Base-by-base conservation (phyloP, 2,797 vertebrate species). In the Hozukius guyotensis region DNA sequence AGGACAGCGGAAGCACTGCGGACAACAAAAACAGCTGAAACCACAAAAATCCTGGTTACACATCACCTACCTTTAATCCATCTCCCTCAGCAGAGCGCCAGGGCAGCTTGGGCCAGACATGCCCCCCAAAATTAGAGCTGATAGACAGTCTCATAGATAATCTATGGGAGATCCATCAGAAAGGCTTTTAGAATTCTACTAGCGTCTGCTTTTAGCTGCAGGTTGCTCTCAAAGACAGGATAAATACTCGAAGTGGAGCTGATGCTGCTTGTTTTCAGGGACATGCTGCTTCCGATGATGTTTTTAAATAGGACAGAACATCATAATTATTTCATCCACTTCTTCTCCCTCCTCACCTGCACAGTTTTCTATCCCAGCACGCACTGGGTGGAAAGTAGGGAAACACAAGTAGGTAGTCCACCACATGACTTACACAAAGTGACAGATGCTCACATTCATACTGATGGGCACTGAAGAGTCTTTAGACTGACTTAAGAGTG, bases 11-110 rank as follows among this genome's bases (percentile, higher is more conserved):
- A 80, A 64, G 72, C 85, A 89, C 72, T 87, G 89, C 56, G 5
- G 83, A 82, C 82, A 80, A 65, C n/a, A 70, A 65, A 84, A 92
- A 86, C 55, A 86, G 89, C 87, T 93, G 90, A 93, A 92, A 90
- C 67, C 78, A 86, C 86, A 87, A 70, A 87, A 92, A 88, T 75
- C 5, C 78, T n/a, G 60, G 85, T 91, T 84, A 24, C 75, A 82
- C 71, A 46, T 76, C 74, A 76, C 38, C 42, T 49, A 78, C 55
- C 62, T 80, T 83, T 85, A 85, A 87, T 85, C 75, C 76, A 79
- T 80, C 66, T 82, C 22, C 56, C 59, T 84, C 77, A 64, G 38
- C 60, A 74, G 74, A 75, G 34, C 62, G 65, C 68, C 25, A 34
- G 68, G 67, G n/a, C 74, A 57, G 49, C 10, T 22, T 20, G 34